These are phyloP conservation scores for Conger conger DNA, from an alignment of 2,113 vertebrate genomes.

Conservation along the genomic window DNA sequence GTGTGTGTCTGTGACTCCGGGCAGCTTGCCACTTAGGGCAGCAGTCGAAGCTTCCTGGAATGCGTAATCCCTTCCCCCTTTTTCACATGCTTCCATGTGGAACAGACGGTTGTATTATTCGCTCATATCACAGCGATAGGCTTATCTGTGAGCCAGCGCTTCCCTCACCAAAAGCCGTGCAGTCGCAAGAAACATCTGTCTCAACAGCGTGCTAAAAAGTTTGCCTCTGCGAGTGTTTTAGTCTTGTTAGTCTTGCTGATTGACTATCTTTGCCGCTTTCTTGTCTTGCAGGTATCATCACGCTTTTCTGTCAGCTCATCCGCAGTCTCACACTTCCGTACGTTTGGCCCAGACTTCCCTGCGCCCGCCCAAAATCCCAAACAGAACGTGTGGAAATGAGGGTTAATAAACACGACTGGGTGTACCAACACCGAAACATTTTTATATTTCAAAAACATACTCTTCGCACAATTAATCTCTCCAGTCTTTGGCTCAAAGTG, in stretches of 20 bases:
- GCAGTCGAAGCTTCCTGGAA: not conserved
- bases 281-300: not conserved
- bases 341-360: not conserved
- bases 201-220: too few relatives aligned
- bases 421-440: too few relatives aligned
- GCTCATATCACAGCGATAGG: not conserved
- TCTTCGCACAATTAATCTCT: not conserved
- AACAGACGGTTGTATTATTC: not conserved
- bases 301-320: not conserved
- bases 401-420: too few relatives aligned
- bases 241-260: too few relatives aligned
- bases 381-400: too few relatives aligned
- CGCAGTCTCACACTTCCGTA: not conserved
- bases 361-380: too few relatives aligned
- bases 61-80: not conserved
- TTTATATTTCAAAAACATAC: not conserved
- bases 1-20: not conserved
- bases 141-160: not conserved
- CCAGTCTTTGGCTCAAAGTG: conserved; percentile 16
- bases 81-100: not conserved
- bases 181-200: too few relatives aligned
- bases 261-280: too few relatives aligned
- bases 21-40: not conserved
- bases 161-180: not conserved
- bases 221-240: too few relatives aligned